A percentile compares a stretch with the other conserved stretches of the same genome.
Conservation (phyloP, 2,888 invertebrate species). For the Lottia scabra region DNA sequence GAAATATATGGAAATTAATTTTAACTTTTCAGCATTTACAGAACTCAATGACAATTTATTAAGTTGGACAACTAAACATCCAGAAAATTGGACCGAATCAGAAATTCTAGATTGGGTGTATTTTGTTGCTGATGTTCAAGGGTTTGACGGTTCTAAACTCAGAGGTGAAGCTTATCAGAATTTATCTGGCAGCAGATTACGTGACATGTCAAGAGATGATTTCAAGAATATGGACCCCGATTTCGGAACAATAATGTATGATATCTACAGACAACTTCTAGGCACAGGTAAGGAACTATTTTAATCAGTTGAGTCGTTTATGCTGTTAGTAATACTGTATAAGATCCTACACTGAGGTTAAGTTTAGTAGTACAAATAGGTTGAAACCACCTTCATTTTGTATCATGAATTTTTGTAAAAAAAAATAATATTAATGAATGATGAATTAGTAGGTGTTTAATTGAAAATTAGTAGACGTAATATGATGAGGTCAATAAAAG, state of each 20-base stretch:
- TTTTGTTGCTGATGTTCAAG: slow-evolving; percentile 42
- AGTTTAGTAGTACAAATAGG: no score
- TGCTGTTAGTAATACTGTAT: no score
- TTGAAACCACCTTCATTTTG: no score
- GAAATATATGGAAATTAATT: neutral
- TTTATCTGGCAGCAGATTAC: slow-evolving; percentile 46
- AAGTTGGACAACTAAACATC: slow-evolving; percentile 53
- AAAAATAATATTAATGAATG: no score
- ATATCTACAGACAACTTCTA: slow-evolving; percentile 42
- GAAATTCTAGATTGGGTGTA: slow-evolving; percentile 59
- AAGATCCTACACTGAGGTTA: no score
- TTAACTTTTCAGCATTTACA: slow-evolving; percentile 10
- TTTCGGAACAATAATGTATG: slow-evolving; percentile 47
- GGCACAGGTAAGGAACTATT: slow-evolving; percentile 39
- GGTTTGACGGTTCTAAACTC: slow-evolving; percentile 45
- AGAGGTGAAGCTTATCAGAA: slow-evolving; percentile 51
- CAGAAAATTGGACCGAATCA: slow-evolving; percentile 49
- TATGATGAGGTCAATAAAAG: no score
- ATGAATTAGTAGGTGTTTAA: no score
- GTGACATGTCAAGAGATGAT: slow-evolving; percentile 44
- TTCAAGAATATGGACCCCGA: slow-evolving; percentile 41
- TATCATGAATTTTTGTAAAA: no score
- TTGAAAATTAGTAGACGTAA: no score
- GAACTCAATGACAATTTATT: slow-evolving; percentile 17
- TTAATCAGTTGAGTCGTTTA: no score